Conservation (phyloP, 2,888 invertebrate genomes). For the Drosophila anomelani region DNA sequence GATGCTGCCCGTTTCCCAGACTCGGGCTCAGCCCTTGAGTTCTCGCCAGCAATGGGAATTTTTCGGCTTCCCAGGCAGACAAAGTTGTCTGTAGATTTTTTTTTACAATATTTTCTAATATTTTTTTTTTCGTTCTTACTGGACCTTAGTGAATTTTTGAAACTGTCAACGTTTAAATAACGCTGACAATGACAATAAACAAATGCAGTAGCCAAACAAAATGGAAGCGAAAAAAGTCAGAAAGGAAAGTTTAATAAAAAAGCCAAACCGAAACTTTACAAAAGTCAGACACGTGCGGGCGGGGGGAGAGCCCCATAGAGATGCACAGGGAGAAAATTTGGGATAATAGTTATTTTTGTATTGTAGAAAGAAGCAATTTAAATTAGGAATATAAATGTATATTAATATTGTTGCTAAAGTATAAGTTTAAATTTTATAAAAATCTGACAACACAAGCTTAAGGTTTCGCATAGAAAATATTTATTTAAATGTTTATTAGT, state of each 20-base stretch:
- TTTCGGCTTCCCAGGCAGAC: conserved; percentile 28
- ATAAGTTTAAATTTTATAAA: too few relatives aligned
- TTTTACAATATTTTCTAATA: conserved; percentile 29
- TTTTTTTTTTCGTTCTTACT: conserved; percentile 28
- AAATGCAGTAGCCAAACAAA: conserved; percentile 60
- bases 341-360: background rate
- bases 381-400: too few relatives aligned
- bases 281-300: conserved; percentile 51
- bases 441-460: too few relatives aligned
- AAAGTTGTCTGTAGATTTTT: conserved; percentile 46
- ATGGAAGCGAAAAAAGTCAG: conserved; percentile 29
- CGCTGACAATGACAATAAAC: conserved; percentile 78
- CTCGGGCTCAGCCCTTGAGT: conserved; percentile 17
- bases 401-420: too few relatives aligned
- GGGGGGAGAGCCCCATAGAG: background rate
- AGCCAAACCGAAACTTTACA: conserved; percentile 50
- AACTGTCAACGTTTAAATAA: conserved; percentile 79
- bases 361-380: too few relatives aligned
- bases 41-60: conserved; percentile 17
- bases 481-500: too few relatives aligned
- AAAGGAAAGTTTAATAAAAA: conserved; percentile 39
- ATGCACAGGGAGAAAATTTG: background rate
- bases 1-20: conserved; percentile 14
- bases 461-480: too few relatives aligned
- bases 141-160: conserved; percentile 39